These are phyloP conservation scores for Enteromius paludinosus DNA, from an alignment of 2,797 vertebrate species.

Conservation along the genomic window DNA sequence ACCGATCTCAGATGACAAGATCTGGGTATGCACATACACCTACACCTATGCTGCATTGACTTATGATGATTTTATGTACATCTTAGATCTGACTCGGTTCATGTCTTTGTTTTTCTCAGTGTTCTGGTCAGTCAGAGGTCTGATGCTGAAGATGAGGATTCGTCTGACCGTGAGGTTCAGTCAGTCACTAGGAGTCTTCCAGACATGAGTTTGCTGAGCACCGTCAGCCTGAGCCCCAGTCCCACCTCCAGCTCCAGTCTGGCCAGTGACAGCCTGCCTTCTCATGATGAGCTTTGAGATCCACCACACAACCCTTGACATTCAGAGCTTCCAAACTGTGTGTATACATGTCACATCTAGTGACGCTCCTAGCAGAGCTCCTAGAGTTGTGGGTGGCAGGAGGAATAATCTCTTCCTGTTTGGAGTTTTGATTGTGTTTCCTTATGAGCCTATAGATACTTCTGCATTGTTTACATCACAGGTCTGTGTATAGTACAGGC, in stretches of 20 bases:
- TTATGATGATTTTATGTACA: background rate
- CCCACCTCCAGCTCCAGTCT: conserved; percentile 51
- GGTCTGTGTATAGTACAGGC: conserved; percentile 26
- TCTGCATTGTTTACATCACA: conserved; percentile 62
- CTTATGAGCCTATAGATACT: conserved; percentile 54
- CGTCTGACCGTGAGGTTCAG: conserved; percentile 63
- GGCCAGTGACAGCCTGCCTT: conserved; percentile 56
- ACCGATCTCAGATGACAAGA: conserved; percentile 38
- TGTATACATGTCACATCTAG: conserved; percentile 8
- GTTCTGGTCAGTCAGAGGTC: conserved; percentile 68
- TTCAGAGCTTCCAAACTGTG: conserved; percentile 42
- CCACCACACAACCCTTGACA: background rate
- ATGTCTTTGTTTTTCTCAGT: conserved; percentile 53
- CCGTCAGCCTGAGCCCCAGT: conserved; percentile 65
- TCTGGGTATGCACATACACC: conserved; percentile 54
- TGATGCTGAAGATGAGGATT: conserved; percentile 47
- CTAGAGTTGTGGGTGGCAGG: background rate
- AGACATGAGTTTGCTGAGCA: conserved; percentile 59
- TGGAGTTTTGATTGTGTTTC: conserved; percentile 38
- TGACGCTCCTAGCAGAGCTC: conserved; percentile 1
- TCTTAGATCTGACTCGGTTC: background rate
- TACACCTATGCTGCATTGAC: background rate
- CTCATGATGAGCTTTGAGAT: conserved; percentile 59
- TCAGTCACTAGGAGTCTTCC: conserved; percentile 65
- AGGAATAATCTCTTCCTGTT: conserved; percentile 19